phyloP scores from a whole-genome alignment of 2,113 vertebrate species.

The Percina caprodes region DNA sequence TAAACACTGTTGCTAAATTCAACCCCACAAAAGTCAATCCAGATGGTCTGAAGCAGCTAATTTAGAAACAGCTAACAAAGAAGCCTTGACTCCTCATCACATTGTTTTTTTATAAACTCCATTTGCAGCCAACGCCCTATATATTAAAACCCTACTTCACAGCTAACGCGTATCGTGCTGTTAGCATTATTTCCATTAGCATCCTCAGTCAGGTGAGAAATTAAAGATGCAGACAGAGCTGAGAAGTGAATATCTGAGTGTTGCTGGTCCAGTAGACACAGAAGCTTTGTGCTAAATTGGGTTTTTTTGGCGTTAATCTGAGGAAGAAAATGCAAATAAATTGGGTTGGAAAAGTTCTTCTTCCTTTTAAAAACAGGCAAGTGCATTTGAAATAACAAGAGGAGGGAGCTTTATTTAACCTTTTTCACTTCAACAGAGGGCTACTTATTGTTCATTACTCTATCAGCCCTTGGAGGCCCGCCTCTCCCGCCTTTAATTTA shows the following conservation, averaged over 20 bases:
- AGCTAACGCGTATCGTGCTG: background rate
- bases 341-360: background rate
- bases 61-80: no score
- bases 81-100: no score
- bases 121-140: slow-evolving; percentile 43
- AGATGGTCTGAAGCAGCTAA: no score
- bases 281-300: background rate
- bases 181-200: slow-evolving; percentile 19
- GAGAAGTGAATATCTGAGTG: background rate
- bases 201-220: slow-evolving; percentile 32
- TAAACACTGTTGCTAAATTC: no score
- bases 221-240: slow-evolving; percentile 17
- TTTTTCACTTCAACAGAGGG: background rate
- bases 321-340: background rate
- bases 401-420: background rate
- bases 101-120: background rate
- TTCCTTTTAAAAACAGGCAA: no score
- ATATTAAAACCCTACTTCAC: slow-evolving; percentile 35
- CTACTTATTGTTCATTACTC: no score
- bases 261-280: background rate
- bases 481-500: no score
- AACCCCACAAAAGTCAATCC: no score
- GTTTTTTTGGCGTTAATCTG: background rate
- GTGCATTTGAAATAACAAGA: background rate
- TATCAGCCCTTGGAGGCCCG: no score